These are phyloP conservation scores for Oeneis ivallda DNA, from an alignment of 2,888 invertebrate genomes.

Conservation along the genomic window DNA sequence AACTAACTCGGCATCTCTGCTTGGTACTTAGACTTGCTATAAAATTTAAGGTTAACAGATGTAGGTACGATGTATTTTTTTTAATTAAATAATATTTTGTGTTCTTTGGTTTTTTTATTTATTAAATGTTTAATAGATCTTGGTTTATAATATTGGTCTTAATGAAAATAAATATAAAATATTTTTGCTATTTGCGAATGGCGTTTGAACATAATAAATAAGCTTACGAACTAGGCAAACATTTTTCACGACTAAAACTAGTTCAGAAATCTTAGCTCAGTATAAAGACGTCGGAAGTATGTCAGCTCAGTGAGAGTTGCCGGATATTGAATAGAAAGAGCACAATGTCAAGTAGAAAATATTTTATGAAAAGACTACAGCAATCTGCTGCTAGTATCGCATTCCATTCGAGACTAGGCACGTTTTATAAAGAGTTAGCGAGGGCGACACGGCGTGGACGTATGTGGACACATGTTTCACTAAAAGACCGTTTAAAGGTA, in stretches of 20 bases:
- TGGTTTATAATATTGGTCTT: no score
- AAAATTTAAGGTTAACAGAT: no score
- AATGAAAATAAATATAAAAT: neutral
- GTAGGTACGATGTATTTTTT: no score
- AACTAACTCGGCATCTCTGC: no score
- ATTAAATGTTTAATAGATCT: no score
- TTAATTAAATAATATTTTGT: no score
- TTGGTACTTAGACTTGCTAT: no score
- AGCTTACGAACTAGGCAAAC: constrained; percentile 13
- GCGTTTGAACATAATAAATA: constrained; percentile 1
- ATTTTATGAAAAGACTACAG: constrained; percentile 63
- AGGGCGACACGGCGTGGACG: no score
- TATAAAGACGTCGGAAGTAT: constrained; percentile 29
- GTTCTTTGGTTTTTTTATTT: no score
- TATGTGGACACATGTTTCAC: no score
- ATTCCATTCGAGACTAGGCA: constrained; percentile 52
- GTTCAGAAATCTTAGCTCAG: constrained; percentile 25
- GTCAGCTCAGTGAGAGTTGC: constrained; percentile 36
- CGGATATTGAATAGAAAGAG: constrained; percentile 58
- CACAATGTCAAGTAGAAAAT: constrained; percentile 67
- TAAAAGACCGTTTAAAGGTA: no score
- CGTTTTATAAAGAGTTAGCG: neutral
- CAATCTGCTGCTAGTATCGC: constrained; percentile 58
- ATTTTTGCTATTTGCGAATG: constrained; percentile 1
- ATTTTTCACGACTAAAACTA: constrained; percentile 25